phyloP scores from a whole-genome alignment of 1,140 invertebrate genomes.

The Rhyzopertha dominica region DNA sequence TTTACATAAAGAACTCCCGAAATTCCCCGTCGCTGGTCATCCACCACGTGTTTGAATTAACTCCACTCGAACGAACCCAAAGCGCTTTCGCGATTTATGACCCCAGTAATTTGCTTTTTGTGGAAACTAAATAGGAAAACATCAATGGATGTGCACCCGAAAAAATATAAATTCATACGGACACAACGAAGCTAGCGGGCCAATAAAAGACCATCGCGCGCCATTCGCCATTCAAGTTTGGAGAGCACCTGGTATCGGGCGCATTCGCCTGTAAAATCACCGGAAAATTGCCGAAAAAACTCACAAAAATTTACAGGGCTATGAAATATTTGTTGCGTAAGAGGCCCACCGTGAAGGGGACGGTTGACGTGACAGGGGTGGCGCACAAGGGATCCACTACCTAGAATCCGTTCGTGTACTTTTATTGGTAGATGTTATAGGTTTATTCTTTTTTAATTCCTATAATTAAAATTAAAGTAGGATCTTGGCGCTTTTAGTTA shows the following conservation, averaged over 20 bases:
- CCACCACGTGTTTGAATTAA: constrained; percentile 26
- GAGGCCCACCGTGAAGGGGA: too few species aligned
- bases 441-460: too few species aligned
- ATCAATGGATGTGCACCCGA: constrained; percentile 8
- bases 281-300: constrained; percentile 31
- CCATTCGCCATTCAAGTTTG: constrained; percentile 17
- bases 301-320: too few species aligned
- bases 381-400: too few species aligned
- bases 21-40: too few species aligned
- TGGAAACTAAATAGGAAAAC: constrained; percentile 31
- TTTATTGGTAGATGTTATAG: too few species aligned
- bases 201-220: constrained; percentile 30
- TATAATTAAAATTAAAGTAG: too few species aligned
- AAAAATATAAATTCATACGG: constrained; percentile 19
- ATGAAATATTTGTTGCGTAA: too few species aligned
- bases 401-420: too few species aligned
- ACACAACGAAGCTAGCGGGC: constrained; percentile 27
- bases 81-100: constrained; percentile 21
- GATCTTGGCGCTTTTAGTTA: too few species aligned
- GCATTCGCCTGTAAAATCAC: constrained; percentile 28
- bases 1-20: too few species aligned
- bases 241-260: constrained; percentile 23
- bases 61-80: constrained; percentile 13
- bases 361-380: too few species aligned
- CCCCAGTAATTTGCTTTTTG: constrained; percentile 31